These are phyloP conservation scores for Xestia ashworthii DNA, from an alignment of 2,888 invertebrate genomes.

Conservation along the genomic window DNA sequence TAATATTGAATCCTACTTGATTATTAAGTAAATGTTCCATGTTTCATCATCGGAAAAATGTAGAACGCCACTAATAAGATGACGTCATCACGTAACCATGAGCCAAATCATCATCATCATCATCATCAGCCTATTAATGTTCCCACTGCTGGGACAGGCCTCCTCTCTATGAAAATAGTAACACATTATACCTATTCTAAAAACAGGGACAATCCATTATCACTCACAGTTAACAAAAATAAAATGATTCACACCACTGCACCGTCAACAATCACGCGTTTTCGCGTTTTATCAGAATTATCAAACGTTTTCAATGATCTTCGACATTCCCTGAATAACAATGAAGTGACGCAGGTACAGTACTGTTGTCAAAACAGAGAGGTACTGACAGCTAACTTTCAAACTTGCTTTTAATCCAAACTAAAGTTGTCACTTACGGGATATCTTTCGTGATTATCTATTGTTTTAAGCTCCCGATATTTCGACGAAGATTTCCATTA, in stretches of 20 bases:
- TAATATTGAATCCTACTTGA: neutral
- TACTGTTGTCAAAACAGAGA: constrained; percentile 28
- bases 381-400: neutral
- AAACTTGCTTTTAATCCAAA: too few species aligned
- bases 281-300: constrained; percentile 26
- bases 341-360: constrained; percentile 41
- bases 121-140: too few species aligned
- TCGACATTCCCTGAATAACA: constrained; percentile 53
- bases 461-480: too few species aligned
- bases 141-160: too few species aligned
- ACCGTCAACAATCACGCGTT: constrained; percentile 32
- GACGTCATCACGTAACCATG: constrained; percentile 13
- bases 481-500: too few species aligned
- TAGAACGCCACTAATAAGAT: neutral
- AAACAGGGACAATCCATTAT: constrained; percentile 5
- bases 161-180: too few species aligned
- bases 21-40: neutral
- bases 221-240: constrained; percentile 10
- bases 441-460: too few species aligned
- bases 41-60: neutral
- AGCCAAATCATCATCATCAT: too few species aligned
- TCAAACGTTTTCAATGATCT: constrained; percentile 39
- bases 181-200: neutral
- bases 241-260: constrained; percentile 34
- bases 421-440: too few species aligned